Base-by-base conservation (phyloP, 2,797 vertebrate species). In the Micropoecilia bifurca region DNA sequence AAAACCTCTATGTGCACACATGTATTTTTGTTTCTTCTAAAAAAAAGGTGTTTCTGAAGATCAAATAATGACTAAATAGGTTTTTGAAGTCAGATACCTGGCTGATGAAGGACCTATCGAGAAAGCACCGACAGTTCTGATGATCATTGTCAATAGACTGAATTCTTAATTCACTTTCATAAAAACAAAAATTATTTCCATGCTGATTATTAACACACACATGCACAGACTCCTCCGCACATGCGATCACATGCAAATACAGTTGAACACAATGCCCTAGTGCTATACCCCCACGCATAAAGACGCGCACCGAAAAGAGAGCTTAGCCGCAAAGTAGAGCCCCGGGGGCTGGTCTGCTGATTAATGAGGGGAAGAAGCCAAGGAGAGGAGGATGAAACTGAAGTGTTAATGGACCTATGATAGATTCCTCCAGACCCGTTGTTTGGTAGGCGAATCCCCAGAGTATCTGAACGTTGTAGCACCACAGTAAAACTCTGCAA, bases 371-470 rank as follows among this genome's bases (percentile, higher is more conserved):
- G 84, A 90, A 83, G 91, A 86, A 86, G 87, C 89, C 83, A 80
- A 92, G 85, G 88, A 94, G 89, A 91, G 87, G 90, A 90, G 89
- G 87, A 93, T 88, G 90, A 92, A 92, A 88, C 83, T 88, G 80
- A 85, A 81, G 91, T 90, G 93, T 93, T 95, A 93, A 96, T 95
- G 91, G 93, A 93, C 89, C 91, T 85, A 86, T 95, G 94, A 92
- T 94, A 90, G 88, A 91, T 95, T 95, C 89, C 89, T 93, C 87
- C 82, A 81, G 86, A 87, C 87, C 80, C 80, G 82, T 80, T 90
- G 84, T 89, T 92, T 92, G 91, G 89, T 91, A 91, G 89, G 91
- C 84, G 84, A 87, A 90, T 88, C 89, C 90, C 89, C 73, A 84
- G 88, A 85, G 90, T 81, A 88, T 92, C 86, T 47, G 88, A 81